Percentiles rank a stretch among this genome's conserved stretches.
Conservation (phyloP, 2,113 vertebrate species). For the Mellivora capensis region DNA sequence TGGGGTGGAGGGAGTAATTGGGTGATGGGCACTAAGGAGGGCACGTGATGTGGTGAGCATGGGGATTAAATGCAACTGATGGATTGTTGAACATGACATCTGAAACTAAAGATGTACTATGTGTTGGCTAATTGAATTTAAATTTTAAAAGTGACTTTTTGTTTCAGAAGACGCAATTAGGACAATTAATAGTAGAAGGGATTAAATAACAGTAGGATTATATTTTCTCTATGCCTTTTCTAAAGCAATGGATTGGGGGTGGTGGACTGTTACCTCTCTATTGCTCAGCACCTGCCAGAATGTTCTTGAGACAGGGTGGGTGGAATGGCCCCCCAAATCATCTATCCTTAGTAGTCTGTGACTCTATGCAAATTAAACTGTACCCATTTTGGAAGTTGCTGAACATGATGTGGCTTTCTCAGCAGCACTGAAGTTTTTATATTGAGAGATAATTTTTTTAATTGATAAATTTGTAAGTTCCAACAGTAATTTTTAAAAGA, state of each 20-base stretch:
- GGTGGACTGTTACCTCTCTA: not conserved
- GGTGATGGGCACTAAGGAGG: no score
- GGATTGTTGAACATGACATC: no score
- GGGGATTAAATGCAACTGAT: no score
- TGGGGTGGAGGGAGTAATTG: no score
- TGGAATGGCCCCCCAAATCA: not conserved
- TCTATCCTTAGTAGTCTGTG: not conserved
- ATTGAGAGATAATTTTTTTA: not conserved
- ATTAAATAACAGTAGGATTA: not conserved
- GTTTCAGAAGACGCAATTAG: not conserved
- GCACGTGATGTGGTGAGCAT: no score
- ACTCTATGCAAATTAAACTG: not conserved
- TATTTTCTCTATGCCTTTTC: not conserved
- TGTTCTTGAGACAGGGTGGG: not conserved
- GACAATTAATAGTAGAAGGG: not conserved
- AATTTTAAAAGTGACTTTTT: not conserved
- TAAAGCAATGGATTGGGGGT: not conserved
- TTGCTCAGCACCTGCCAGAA: not conserved
- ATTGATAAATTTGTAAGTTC: not conserved
- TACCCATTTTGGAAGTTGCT: not conserved
- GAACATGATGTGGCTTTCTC: not conserved
- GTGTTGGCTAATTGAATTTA: not conserved
- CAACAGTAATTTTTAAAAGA: not conserved
- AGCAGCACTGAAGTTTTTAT: not conserved
- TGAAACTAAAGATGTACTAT: no score